Base-by-base conservation (phyloP, 1,140 invertebrate species). In the Antheraea mylitta region DNA sequence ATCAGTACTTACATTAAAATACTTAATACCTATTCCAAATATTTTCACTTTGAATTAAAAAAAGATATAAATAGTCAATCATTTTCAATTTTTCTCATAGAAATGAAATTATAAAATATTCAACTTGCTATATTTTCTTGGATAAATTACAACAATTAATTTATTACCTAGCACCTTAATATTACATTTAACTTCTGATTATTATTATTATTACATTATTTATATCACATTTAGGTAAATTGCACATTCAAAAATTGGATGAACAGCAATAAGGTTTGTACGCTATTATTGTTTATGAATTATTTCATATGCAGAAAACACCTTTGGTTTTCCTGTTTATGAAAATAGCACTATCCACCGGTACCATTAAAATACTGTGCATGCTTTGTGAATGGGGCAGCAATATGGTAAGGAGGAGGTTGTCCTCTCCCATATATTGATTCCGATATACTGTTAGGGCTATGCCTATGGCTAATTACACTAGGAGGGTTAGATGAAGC, bases 321-420 rank as follows among this genome's bases (percentile, higher is more conserved):
- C 64, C 64, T 71, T 30, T 61, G 69, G 66, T 74, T 74, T 69
- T 74, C 38, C 11, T 42, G 68, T 36, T 68, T 53, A 53, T 74
- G 64, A 22, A 37, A 19, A 66, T 69, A 78, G 62, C 77, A 85
- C 83, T 92, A 92, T 87, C 89, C 88, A 66, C 89, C 89, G 58
- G 89, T 87, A 48, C 89, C 89, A 81, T 93, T 92, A 72, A 93
- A 93, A 80, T 91, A 93, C 72, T 93, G 92, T 76, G 92, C 92
- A 83, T 93, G 92, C 82, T 93, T 93, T 30, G 92, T 92, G 71
- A 89, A 93, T n/a, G 92, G 90, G 45, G 92, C 92, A 38, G 91
- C 92, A 82, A 93, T 92, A 58, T 93, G 92, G 71, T 93, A 93
- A 36, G 92, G 92, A 11, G 92, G 92, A 63, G 92, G 92, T 68